phyloP scores from a whole-genome alignment of 2,888 invertebrate species.

The Drosophila helvetica region DNA sequence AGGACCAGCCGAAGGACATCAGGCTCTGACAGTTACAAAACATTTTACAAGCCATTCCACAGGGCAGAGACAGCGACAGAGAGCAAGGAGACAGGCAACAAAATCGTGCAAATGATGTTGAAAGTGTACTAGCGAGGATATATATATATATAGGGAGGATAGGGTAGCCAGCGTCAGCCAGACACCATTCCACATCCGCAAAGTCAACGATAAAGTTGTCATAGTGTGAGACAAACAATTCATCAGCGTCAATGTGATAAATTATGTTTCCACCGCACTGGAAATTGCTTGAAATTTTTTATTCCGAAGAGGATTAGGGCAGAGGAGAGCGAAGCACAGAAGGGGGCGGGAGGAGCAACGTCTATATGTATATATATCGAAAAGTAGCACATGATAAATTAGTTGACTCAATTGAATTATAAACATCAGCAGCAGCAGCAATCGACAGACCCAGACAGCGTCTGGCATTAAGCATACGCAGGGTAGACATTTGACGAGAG shows the following conservation, averaged over 20 bases:
- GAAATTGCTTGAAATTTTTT: slow-evolving; percentile 68
- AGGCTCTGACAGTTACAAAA: slow-evolving; percentile 48
- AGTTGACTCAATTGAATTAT: slow-evolving; percentile 70
- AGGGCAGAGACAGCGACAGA: slow-evolving; percentile 18
- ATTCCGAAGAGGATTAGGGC: slow-evolving; percentile 17
- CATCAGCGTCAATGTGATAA: slow-evolving; percentile 79
- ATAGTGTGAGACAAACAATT: slow-evolving; percentile 77
- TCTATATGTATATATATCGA: slow-evolving; percentile 30
- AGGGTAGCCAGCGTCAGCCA: neutral
- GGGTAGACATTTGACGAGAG: neutral
- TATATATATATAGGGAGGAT: neutral
- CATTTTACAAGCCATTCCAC: slow-evolving; percentile 49
- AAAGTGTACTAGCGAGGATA: neutral
- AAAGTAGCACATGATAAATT: slow-evolving; percentile 72
- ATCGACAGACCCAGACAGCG: slow-evolving; percentile 21
- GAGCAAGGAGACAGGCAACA: slow-evolving; percentile 13
- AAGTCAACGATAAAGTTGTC: slow-evolving; percentile 74
- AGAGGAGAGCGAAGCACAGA: neutral
- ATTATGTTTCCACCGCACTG: slow-evolving; percentile 64
- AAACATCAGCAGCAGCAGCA: slow-evolving; percentile 54
- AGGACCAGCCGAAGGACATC: slow-evolving; percentile 19
- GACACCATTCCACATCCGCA: slow-evolving; percentile 10
- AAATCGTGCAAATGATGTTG: slow-evolving; percentile 18
- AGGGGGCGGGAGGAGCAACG: neutral
- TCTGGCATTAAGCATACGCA: slow-evolving; percentile 53